phyloP scores from a whole-genome alignment of 2,888 invertebrate species.

The Drosophila pseudotalamancana region DNA sequence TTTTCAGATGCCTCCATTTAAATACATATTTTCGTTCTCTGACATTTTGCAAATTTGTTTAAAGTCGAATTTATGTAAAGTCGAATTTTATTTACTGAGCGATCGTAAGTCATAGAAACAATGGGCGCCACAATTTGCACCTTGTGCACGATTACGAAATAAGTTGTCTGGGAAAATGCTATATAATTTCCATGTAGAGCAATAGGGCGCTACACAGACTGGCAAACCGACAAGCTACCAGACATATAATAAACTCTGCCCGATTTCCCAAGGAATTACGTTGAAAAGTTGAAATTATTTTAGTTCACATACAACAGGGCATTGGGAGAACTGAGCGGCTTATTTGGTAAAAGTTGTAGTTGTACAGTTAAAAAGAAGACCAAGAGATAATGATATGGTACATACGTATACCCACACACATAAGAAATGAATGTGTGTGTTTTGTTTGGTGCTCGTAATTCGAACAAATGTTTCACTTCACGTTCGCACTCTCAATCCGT shows the following conservation, averaged over 20 bases:
- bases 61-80: background rate
- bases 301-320: slow-evolving; percentile 43
- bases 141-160: slow-evolving; percentile 58
- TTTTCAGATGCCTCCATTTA: background rate
- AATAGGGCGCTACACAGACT: slow-evolving; percentile 38
- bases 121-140: slow-evolving; percentile 37
- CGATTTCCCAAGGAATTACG: slow-evolving; percentile 67
- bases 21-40: background rate
- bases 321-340: slow-evolving; percentile 9
- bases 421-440: background rate
- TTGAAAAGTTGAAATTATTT: slow-evolving; percentile 53
- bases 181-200: slow-evolving; percentile 52
- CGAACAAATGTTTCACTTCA: slow-evolving; percentile 49
- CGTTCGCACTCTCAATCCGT: slow-evolving; percentile 33
- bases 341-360: slow-evolving; percentile 37
- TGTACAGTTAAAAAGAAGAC: slow-evolving; percentile 27
- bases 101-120: slow-evolving; percentile 7
- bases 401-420: slow-evolving; percentile 1
- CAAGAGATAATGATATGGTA: slow-evolving; percentile 24
- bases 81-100: too few species aligned
- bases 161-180: slow-evolving; percentile 49
- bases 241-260: slow-evolving; percentile 55
- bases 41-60: background rate
- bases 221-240: background rate
- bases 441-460: slow-evolving; percentile 31